A percentile compares a stretch with the other conserved stretches of the same genome.
Evolutionary conservation across 2,797 vertebrate genomes (phyloP).

Genomic region (Lepilemur ruficaudatus): DNA sequence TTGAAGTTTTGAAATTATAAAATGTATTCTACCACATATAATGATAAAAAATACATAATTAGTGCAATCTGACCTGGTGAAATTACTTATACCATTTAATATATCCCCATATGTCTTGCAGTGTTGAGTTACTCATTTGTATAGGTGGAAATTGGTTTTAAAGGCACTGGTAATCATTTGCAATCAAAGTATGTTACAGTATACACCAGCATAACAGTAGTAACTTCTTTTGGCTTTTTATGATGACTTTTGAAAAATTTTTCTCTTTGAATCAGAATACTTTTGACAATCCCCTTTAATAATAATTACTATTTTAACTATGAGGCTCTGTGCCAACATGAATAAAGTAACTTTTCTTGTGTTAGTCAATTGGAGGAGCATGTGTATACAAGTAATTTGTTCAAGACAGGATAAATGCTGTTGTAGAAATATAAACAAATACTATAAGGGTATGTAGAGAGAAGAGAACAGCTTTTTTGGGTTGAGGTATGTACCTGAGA

Average conservation of each 20-base stretch:
- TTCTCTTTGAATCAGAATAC: not conserved
- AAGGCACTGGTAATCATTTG: not conserved
- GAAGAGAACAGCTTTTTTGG: not conserved
- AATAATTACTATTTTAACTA: not conserved
- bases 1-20: slow-evolving; percentile 25
- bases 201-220: not conserved
- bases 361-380: not conserved
- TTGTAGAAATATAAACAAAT: not conserved
- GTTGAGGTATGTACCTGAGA: not conserved
- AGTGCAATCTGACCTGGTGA: not conserved
- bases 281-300: not conserved
- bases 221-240: not conserved
- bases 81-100: not conserved
- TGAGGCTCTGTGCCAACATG: not conserved
- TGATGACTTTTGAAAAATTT: not conserved
- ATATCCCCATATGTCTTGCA: not conserved
- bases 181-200: not conserved
- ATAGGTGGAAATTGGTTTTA: not conserved
- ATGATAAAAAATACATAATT: not conserved
- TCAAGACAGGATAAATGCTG: not conserved
- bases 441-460: not conserved
- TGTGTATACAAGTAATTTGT: not conserved
- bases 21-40: not conserved
- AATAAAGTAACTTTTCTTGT: not conserved
- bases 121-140: not conserved